Conservation (phyloP, 2,113 vertebrate species). For the Marcusenius ussheri region DNA sequence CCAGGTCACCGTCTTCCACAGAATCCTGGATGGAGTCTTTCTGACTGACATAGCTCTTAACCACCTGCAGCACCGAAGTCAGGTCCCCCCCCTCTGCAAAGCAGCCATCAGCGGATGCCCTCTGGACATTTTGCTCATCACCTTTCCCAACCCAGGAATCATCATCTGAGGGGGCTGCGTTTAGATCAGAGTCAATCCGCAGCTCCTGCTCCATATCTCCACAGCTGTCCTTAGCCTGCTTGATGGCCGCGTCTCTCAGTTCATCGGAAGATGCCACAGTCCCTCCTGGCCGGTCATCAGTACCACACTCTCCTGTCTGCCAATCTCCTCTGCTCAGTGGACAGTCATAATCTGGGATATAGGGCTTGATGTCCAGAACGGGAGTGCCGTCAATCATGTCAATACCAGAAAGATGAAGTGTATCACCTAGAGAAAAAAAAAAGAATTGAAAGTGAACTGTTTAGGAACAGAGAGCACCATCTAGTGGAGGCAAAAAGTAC, state of each 20-base stretch:
- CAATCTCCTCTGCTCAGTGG: conserved; percentile 37
- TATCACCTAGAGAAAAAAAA: conserved; percentile 57
- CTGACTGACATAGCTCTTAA: conserved; percentile 42
- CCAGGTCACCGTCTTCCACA: neutral
- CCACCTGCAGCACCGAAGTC: conserved; percentile 41
- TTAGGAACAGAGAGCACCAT: neutral
- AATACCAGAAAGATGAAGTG: conserved; percentile 71
- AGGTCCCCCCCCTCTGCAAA: conserved; percentile 10
- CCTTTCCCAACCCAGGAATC: neutral
- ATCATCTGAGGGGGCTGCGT: no score
- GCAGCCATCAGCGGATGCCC: neutral
- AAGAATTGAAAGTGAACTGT: neutral
- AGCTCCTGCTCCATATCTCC: neutral
- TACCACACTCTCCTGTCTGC: conserved; percentile 6
- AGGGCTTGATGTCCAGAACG: conserved; percentile 80
- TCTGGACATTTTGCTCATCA: neutral
- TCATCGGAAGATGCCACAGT: neutral
- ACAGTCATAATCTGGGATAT: conserved; percentile 80
- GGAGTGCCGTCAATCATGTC: conserved; percentile 81
- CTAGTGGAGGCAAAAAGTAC: neutral
- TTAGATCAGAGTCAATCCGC: neutral
- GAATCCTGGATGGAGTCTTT: conserved; percentile 23
- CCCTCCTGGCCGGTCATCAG: neutral
- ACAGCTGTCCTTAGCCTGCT: neutral
- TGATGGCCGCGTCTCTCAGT: neutral